Conservation (phyloP, 2,888 invertebrate genomes). For the Eristalis intricaria region DNA sequence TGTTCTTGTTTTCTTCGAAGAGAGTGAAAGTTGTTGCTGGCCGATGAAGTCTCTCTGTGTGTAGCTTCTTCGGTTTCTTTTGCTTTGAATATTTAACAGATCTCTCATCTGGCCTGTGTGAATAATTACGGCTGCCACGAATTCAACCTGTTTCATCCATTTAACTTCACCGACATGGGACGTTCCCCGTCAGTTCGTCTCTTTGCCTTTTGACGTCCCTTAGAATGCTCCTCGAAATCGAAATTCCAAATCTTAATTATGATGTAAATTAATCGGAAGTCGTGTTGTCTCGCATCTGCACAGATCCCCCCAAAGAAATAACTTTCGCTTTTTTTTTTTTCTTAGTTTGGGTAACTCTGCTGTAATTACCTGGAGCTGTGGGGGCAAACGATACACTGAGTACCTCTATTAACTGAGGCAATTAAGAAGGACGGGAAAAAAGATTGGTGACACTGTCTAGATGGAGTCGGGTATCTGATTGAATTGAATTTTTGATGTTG, state of each 20-base stretch:
- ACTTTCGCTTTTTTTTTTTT: conserved; percentile 59
- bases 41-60: conserved; percentile 8
- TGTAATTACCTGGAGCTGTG: not conserved
- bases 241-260: conserved; percentile 51
- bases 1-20: conserved; percentile 54
- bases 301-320: conserved; percentile 16
- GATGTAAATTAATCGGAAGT: conserved; percentile 56
- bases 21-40: conserved; percentile 65
- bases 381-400: not conserved
- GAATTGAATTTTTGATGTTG: not conserved
- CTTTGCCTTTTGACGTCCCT: not conserved
- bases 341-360: not conserved
- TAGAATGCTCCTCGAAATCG: conserved; percentile 28
- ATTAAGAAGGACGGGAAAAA: not conserved
- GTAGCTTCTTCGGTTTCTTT: conserved; percentile 30
- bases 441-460: not conserved
- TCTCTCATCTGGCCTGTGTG: conserved; percentile 16
- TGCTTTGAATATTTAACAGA: conserved; percentile 49
- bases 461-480: not conserved
- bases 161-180: not conserved
- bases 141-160: conserved; percentile 22
- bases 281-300: conserved; percentile 30
- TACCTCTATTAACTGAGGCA: not conserved
- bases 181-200: not conserved
- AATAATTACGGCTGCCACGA: conserved; percentile 23